These are phyloP conservation scores for Pogonognathellus flavescens DNA, from an alignment of 1,140 invertebrate genomes.

Conservation along the genomic window DNA sequence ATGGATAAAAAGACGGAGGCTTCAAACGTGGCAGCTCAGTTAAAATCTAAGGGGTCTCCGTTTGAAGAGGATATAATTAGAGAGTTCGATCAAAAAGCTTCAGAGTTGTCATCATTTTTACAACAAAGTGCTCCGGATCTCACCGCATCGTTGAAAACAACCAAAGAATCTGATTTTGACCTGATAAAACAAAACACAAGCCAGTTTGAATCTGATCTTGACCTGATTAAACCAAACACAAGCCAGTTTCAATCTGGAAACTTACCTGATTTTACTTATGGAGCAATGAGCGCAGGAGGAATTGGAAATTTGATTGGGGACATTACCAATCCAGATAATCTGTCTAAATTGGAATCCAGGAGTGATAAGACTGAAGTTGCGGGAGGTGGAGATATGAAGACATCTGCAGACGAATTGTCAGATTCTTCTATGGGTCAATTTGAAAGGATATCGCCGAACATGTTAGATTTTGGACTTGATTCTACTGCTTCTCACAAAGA, in stretches of 20 bases:
- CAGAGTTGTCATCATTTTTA: slow-evolving; percentile 61
- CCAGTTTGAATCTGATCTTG: slow-evolving; percentile 31
- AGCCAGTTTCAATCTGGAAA: slow-evolving; percentile 2
- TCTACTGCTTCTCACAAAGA: background rate
- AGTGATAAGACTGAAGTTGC: slow-evolving; percentile 45
- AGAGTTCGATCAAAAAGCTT: slow-evolving; percentile 61
- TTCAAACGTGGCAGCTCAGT: background rate
- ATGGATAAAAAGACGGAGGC: background rate
- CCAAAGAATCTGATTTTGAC: background rate
- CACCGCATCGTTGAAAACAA: background rate
- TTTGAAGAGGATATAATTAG: slow-evolving; percentile 61
- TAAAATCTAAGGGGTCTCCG: slow-evolving; percentile 20
- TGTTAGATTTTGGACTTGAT: slow-evolving; percentile 54
- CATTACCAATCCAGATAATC: background rate
- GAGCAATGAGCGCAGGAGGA: background rate
- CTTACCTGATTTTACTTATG: slow-evolving; percentile 5
- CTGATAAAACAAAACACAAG: background rate
- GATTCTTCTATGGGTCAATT: slow-evolving; percentile 51
- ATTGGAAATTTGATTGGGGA: background rate
- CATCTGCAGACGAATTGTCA: slow-evolving; percentile 17
- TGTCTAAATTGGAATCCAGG: background rate
- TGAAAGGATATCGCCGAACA: slow-evolving; percentile 57
- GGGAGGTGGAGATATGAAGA: slow-evolving; percentile 13
- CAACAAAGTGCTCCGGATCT: slow-evolving; percentile 55
- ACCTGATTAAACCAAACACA: background rate